phyloP scores from a whole-genome alignment of 2,797 vertebrate genomes.

The Catharus ustulatus region DNA sequence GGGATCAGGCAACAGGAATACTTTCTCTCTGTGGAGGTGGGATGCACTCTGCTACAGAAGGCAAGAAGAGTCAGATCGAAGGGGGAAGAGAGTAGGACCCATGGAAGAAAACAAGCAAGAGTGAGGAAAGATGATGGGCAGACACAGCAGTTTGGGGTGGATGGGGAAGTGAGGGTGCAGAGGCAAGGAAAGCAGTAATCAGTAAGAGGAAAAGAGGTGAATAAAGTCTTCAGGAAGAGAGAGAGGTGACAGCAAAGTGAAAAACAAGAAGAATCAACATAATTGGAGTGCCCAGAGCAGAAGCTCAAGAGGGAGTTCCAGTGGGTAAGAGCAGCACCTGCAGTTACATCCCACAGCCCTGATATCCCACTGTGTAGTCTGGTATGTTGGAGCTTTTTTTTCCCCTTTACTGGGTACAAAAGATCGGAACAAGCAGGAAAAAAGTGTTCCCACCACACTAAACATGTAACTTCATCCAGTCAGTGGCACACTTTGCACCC shows the following conservation, averaged over 20 bases:
- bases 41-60: not conserved
- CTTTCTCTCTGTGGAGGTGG: not conserved
- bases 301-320: not conserved
- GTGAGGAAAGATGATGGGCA: not conserved
- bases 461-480: fast-evolving
- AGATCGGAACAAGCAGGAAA: not conserved
- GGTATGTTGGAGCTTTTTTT: not conserved
- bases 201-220: not conserved
- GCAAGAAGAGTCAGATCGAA: not conserved
- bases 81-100: not conserved
- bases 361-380: not conserved
- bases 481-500: not conserved
- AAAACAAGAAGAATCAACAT: not conserved
- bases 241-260: not conserved
- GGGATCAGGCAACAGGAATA: not conserved
- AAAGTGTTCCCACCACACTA: not conserved
- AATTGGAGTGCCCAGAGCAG: not conserved
- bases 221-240: not conserved
- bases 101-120: not conserved
- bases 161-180: not conserved
- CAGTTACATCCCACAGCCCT: not conserved
- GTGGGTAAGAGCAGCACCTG: not conserved
- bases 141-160: fast-evolving
- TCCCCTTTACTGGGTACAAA: not conserved
- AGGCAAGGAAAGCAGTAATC: not conserved